phyloP scores from a whole-genome alignment of 2,888 invertebrate genomes.

The Panzeria rudis region DNA sequence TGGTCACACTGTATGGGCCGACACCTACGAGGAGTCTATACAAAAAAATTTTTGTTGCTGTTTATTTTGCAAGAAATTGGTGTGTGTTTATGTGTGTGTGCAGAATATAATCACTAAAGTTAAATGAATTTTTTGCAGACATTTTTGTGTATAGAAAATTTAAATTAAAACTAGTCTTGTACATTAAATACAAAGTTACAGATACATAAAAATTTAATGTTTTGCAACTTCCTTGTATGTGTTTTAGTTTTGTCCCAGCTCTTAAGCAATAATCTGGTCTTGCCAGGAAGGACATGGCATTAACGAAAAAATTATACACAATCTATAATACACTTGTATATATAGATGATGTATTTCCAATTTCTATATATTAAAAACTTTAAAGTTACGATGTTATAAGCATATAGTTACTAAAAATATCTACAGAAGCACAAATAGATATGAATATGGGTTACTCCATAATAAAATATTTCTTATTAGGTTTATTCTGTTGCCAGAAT shows the following conservation, averaged over 20 bases:
- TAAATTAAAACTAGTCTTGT: constrained; percentile 29
- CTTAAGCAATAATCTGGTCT: constrained; percentile 1
- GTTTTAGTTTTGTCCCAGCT: constrained; percentile 12
- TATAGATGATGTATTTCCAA: background rate
- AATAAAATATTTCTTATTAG: background rate
- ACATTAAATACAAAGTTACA: background rate
- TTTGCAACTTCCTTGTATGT: background rate
- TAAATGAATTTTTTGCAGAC: background rate
- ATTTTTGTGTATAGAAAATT: constrained; percentile 20
- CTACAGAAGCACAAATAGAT: background rate
- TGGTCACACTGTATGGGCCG: background rate
- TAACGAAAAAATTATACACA: background rate
- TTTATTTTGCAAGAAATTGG: background rate
- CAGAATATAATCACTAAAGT: background rate
- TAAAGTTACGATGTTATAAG: constrained; percentile 9
- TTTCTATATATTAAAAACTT: background rate
- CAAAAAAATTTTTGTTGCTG: background rate
- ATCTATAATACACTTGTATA: constrained; percentile 28
- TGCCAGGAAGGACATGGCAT: constrained; percentile 16
- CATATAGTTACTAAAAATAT: background rate
- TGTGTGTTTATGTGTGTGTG: background rate
- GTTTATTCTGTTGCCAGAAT: too few relatives aligned
- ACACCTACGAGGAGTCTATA: background rate
- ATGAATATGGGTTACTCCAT: background rate
- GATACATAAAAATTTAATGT: background rate